phyloP scores from a whole-genome alignment of 1,140 invertebrate species.

The Drosophila aff. region DNA sequence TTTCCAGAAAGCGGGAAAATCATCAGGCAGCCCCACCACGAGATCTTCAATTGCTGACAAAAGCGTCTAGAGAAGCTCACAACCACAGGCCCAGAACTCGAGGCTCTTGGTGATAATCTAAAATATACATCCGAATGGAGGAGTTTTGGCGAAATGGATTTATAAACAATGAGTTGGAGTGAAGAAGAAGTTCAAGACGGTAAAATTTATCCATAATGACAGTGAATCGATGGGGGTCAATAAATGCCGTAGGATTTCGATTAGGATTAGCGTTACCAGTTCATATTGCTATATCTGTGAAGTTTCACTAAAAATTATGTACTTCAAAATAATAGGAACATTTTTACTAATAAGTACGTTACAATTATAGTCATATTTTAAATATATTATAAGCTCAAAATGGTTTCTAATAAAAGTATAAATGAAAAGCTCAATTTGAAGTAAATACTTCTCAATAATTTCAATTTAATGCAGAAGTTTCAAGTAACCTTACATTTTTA shows the following conservation, averaged over 20 bases:
- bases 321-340: neutral
- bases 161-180: conserved; percentile 20
- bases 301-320: neutral
- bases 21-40: conserved; percentile 18
- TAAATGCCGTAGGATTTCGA: neutral
- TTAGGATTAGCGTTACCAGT: neutral
- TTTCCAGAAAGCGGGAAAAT: conserved; percentile 69
- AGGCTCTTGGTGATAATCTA: conserved; percentile 21
- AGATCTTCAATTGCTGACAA: conserved; percentile 34
- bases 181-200: conserved; percentile 1
- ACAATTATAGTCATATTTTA: neutral
- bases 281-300: neutral
- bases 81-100: conserved; percentile 21
- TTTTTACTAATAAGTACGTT: neutral
- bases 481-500: too few relatives aligned
- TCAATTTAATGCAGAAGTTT: too few relatives aligned
- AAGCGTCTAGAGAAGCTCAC: conserved; percentile 6
- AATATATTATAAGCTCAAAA: neutral
- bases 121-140: conserved; percentile 15
- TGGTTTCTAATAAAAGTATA: neutral
- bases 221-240: neutral
- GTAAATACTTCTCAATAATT: neutral
- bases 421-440: neutral
- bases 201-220: conserved; percentile 3
- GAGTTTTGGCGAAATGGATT: conserved; percentile 18